phyloP scores from a whole-genome alignment of 2,113 vertebrate genomes.

The Suncus etruscus region DNA sequence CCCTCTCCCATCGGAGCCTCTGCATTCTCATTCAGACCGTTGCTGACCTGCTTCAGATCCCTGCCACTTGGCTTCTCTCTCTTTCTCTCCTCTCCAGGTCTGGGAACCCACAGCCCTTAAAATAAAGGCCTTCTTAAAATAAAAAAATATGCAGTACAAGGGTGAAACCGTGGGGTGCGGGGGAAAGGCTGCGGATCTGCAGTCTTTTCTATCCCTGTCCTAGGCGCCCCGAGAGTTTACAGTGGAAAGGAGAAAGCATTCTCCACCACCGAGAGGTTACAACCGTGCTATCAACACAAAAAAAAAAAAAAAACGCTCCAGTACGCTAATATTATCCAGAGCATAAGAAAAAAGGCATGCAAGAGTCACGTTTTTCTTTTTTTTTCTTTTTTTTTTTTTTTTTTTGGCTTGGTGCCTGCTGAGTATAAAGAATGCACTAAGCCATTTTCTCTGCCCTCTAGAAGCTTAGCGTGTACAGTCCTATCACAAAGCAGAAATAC shows the following conservation, averaged over 20 bases:
- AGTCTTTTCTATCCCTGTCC: conserved; percentile 58
- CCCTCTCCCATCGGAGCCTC: neutral
- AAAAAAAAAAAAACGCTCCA: conserved; percentile 67
- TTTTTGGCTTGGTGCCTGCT: conserved; percentile 64
- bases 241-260: conserved; percentile 63
- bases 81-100: conserved; percentile 57
- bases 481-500: conserved; percentile 74
- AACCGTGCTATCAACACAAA: conserved; percentile 38
- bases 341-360: conserved; percentile 68
- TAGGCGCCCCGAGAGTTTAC: conserved; percentile 73
- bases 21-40: conserved; percentile 40
- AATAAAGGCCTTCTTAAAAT: conserved; percentile 48
- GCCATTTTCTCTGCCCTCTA: conserved; percentile 69
- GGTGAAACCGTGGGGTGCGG: neutral
- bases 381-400: conserved; percentile 79
- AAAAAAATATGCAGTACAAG: conserved; percentile 47
- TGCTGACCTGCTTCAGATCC: conserved; percentile 43
- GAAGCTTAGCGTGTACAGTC: conserved; percentile 58
- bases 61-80: conserved; percentile 43
- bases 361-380: conserved; percentile 76
- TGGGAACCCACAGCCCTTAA: conserved; percentile 45
- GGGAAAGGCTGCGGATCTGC: conserved; percentile 11
- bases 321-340: conserved; percentile 75
- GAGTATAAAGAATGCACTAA: conserved; percentile 66
- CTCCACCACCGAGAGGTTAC: conserved; percentile 59